These are phyloP conservation scores for Drosophila malerkotliana DNA, from an alignment of 1,140 invertebrate genomes.

Conservation along the genomic window DNA sequence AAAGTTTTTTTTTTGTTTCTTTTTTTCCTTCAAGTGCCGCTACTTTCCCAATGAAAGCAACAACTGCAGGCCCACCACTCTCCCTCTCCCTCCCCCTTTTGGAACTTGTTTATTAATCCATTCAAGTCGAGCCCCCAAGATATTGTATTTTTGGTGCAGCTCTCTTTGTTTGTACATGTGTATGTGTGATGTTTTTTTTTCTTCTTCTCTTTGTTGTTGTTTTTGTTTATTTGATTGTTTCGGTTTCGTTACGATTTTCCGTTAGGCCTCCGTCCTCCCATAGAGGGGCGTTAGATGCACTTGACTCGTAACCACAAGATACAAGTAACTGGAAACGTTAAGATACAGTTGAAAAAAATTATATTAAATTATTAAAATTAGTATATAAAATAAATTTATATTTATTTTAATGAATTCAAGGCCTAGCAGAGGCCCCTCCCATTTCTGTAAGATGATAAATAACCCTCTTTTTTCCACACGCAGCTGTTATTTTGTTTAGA, in stretches of 20 bases:
- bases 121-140: constrained; percentile 52
- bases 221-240: constrained; percentile 28
- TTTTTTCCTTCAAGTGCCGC: constrained; percentile 23
- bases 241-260: constrained; percentile 29
- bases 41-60: constrained; percentile 17
- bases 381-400: too few species aligned
- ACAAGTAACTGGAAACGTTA: constrained; percentile 1
- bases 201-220: constrained; percentile 1
- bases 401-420: too few species aligned
- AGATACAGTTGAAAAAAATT: too few species aligned
- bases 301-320: constrained; percentile 39
- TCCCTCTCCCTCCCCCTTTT: not conserved
- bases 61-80: constrained; percentile 18
- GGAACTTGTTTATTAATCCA: constrained; percentile 49
- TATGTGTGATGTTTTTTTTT: constrained; percentile 12
- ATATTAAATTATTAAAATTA: too few species aligned
- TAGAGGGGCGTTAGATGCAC: constrained; percentile 32
- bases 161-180: constrained; percentile 12
- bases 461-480: not conserved
- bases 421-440: too few species aligned
- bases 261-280: constrained; percentile 27
- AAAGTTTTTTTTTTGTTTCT: constrained; percentile 43
- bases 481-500: constrained; percentile 25
- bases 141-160: constrained; percentile 40
- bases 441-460: not conserved